Base-by-base conservation (phyloP, 2,113 vertebrate genomes). In the Anoura caudifer region DNA sequence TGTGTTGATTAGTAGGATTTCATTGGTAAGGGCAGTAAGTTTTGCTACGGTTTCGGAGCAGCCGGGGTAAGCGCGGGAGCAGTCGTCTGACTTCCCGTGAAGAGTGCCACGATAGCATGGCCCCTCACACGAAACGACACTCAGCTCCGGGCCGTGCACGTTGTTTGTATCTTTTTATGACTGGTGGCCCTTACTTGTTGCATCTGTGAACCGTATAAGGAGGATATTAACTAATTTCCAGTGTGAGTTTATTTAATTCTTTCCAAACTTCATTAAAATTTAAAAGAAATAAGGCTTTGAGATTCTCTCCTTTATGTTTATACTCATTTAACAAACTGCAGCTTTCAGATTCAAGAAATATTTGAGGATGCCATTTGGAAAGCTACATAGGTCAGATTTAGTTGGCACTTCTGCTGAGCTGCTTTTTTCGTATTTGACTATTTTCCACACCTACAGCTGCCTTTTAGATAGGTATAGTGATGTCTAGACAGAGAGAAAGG, bases 241-340 rank as follows among this genome's bases (percentile, higher is more conserved):
- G 5, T 65, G 38, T 54, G 47, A 80, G 14, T 72, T 92, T 73
- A 67, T 10, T 80, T 89, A 45, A 59, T 45, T 63, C 19, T 5
- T 90, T 75, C 24, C 36, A 88, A 91, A 47, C 12, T 31, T 95
- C 14, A 45, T 61, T 82, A 65, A 72, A 94, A 81, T 76, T 54
- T 76, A 76, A 92, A 52, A 59, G 52, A 31, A 70, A 20, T 26
- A 31, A 33, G 12, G 92, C 43, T 52, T n/a, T 61, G 45, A 88
- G 38, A 8, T 43, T 52, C 14, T 65, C 10, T 70, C 56, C 41
- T 45, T 77, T 20, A 4, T 52, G 24, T 52, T 43, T 83, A 45
- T 38, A 45, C 73, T 65, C 41, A 92, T 31, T 75, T 85, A 83
- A 85, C 16, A 47, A 85, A 52, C 6, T n/a, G 11, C 7, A 65